A percentile compares a stretch with the other conserved stretches of the same genome.
Conservation (phyloP, 30 jellyfish, hydroid and myxozoan genomes). For the Aurelia aurita region DNA sequence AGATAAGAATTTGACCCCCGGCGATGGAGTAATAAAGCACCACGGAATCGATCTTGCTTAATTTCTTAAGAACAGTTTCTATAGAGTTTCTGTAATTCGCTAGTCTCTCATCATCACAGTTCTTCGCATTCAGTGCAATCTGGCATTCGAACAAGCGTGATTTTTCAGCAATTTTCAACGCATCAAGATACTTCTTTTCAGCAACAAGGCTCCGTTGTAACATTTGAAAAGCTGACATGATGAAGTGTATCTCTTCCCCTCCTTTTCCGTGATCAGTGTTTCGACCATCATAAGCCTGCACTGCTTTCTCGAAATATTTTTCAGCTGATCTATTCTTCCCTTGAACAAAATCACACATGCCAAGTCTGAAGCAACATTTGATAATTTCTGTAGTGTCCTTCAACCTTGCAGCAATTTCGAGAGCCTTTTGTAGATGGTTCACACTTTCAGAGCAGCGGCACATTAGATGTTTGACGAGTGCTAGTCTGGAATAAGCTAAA, state of each 20-base stretch:
- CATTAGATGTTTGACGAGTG: conserved; percentile 41
- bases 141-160: conserved; percentile 59
- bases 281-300: conserved; percentile 5
- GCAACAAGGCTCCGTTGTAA: conserved; percentile 71
- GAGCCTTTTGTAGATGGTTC: conserved; percentile 68
- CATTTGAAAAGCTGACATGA: conserved; percentile 88
- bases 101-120: background rate
- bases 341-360: conserved; percentile 64
- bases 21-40: conserved; percentile 82
- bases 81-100: conserved; percentile 4
- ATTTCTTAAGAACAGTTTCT: conserved; percentile 53
- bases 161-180: conserved; percentile 88
- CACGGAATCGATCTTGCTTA: conserved; percentile 46
- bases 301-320: conserved; percentile 47
- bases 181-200: conserved; percentile 48
- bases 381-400: conserved; percentile 43
- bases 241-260: conserved; percentile 33
- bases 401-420: conserved; percentile 46
- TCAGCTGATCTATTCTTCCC: conserved; percentile 64
- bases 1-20: conserved; percentile 82
- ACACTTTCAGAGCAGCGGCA: conserved; percentile 46
- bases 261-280: background rate
- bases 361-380: conserved; percentile 78
- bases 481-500: conserved; percentile 42
- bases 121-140: conserved; percentile 11